phyloP scores from a whole-genome alignment of 2,797 vertebrate genomes.

The Nyctalus aviator region DNA sequence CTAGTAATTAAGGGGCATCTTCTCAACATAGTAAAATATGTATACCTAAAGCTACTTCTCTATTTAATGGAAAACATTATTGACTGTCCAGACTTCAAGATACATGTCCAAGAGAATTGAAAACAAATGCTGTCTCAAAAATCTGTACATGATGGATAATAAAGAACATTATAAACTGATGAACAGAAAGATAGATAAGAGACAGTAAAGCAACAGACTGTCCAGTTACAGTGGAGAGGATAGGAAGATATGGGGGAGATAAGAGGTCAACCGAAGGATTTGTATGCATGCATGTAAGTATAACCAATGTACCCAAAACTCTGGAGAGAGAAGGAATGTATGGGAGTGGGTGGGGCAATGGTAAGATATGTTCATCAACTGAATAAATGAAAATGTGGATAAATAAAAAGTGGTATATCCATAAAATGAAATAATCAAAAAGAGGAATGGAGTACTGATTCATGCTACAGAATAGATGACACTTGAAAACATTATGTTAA shows the following conservation, averaged over 20 bases:
- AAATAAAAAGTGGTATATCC: background rate
- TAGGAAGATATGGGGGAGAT: no score
- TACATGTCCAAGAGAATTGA: background rate
- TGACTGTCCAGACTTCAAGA: background rate
- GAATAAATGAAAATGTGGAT: constrained; percentile 1
- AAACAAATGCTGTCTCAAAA: background rate
- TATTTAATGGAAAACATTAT: background rate
- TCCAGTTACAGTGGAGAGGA: no score
- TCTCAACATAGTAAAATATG: constrained; percentile 26
- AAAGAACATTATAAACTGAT: no score
- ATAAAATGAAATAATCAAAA: background rate
- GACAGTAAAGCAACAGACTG: no score
- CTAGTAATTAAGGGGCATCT: background rate
- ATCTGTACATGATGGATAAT: background rate
- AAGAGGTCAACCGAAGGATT: no score
- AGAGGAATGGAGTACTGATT: background rate
- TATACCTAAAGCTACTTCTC: background rate
- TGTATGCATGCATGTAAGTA: no score
- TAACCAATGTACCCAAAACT: no score
- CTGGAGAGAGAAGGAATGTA: no score
- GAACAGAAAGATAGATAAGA: no score
- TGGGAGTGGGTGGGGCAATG: no score
- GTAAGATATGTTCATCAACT: background rate
- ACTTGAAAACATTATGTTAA: background rate
- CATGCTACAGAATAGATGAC: background rate